Conservation (phyloP, 2,888 invertebrate genomes). For the Osedax frankpressi region DNA sequence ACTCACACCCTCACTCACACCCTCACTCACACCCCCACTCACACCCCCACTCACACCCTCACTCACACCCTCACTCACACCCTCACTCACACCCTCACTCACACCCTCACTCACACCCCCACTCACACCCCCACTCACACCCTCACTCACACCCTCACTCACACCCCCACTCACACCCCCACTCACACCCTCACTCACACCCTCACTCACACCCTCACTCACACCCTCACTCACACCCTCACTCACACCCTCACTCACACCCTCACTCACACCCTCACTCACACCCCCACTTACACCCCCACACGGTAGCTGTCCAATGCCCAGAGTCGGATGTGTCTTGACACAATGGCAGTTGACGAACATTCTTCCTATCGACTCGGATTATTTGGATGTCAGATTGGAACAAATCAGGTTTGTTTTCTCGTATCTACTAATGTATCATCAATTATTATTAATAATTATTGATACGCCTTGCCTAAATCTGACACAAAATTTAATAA, state of each 20-base stretch:
- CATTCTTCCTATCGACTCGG: constrained; percentile 39
- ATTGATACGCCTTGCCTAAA: no score
- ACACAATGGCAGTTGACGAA: constrained; percentile 45
- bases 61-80: neutral
- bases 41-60: neutral
- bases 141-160: neutral
- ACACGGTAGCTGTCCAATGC: neutral
- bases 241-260: neutral
- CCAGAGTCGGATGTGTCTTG: constrained; percentile 34
- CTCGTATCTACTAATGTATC: no score
- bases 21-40: neutral
- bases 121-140: neutral
- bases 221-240: neutral
- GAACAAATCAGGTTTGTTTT: constrained; percentile 30
- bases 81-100: constrained; percentile 1
- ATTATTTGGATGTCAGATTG: constrained; percentile 42
- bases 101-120: neutral
- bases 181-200: neutral
- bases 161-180: neutral
- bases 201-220: neutral
- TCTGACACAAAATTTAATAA: no score
- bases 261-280: neutral
- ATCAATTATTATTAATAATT: no score
- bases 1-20: neutral
- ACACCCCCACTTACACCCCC: neutral